Percentiles rank a stretch among this genome's conserved stretches.
phyloP scores from a whole-genome alignment of 2,888 invertebrate species.

The Phasia obesa region DNA sequence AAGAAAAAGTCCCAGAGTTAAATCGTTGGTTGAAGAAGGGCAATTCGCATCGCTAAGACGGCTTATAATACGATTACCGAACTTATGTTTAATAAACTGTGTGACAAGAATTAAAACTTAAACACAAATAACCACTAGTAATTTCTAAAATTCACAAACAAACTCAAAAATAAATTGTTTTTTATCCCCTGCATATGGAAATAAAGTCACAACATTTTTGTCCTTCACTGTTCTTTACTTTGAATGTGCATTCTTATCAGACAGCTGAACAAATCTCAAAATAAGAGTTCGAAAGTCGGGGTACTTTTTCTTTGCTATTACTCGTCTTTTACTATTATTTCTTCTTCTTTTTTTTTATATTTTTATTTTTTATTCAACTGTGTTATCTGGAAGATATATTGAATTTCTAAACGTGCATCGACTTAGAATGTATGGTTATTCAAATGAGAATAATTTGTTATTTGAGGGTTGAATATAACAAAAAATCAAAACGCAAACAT shows the following conservation, averaged over 20 bases:
- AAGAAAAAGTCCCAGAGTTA: too few species aligned
- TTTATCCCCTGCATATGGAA: background rate
- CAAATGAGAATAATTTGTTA: constrained; percentile 68
- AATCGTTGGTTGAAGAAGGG: too few species aligned
- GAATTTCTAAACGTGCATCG: constrained; percentile 67
- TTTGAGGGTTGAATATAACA: constrained; percentile 35
- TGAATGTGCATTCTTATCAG: constrained; percentile 1
- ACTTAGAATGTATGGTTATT: constrained; percentile 64
- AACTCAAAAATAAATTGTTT: too few species aligned
- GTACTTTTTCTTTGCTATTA: constrained; percentile 46
- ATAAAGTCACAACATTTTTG: background rate
- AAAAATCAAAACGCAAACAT: constrained; percentile 11
- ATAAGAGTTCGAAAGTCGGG: constrained; percentile 62
- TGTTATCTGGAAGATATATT: constrained; percentile 67
- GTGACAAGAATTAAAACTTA: too few species aligned
- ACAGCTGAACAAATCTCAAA: constrained; percentile 14
- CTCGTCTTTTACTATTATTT: constrained; percentile 6
- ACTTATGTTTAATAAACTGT: too few species aligned
- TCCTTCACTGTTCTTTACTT: background rate
- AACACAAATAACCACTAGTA: too few species aligned
- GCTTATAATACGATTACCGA: too few species aligned
- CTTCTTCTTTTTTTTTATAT: background rate
- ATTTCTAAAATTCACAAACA: too few species aligned
- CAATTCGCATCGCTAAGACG: too few species aligned
- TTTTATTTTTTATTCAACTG: constrained; percentile 22